phyloP scores from a whole-genome alignment of 2,888 invertebrate genomes.

The Fragum sueziense region DNA sequence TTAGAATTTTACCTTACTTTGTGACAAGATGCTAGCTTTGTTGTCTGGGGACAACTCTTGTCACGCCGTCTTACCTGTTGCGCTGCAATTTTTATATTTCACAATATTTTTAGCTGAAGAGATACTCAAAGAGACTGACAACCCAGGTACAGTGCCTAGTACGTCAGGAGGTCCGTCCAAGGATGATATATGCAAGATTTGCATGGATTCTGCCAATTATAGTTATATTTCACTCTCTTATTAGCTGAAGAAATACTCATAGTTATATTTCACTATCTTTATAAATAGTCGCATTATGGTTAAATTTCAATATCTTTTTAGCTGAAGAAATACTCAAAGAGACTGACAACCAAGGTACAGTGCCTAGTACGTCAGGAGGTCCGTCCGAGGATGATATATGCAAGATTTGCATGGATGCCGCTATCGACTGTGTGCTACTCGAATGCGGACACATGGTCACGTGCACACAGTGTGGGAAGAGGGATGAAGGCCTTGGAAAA shows the following conservation, averaged over 20 bases:
- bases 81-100: too few species aligned
- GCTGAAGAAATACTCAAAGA: constrained; percentile 50
- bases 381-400: constrained; percentile 89
- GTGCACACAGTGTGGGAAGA: constrained; percentile 93
- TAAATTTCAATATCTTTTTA: too few species aligned
- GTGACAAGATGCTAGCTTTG: too few species aligned
- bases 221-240: too few species aligned
- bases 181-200: constrained; percentile 94
- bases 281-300: too few species aligned
- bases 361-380: neutral
- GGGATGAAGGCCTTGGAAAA: too few species aligned
- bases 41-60: too few species aligned
- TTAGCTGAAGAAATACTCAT: too few species aligned
- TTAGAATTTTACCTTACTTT: too few species aligned
- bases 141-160: constrained; percentile 18
- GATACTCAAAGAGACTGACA: constrained; percentile 39
- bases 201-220: constrained; percentile 96
- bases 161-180: constrained; percentile 80
- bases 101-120: constrained; percentile 52
- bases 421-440: constrained; percentile 94
- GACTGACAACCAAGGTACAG: constrained; percentile 28
- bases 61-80: too few species aligned
- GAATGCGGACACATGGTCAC: constrained; percentile 98
- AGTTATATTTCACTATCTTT: too few species aligned
- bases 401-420: constrained; percentile 97